Evolutionary conservation across 2,888 invertebrate genomes (phyloP), one percentile per base, ranked within the genome.

Genomic region (Augochlorella aurata): DNA sequence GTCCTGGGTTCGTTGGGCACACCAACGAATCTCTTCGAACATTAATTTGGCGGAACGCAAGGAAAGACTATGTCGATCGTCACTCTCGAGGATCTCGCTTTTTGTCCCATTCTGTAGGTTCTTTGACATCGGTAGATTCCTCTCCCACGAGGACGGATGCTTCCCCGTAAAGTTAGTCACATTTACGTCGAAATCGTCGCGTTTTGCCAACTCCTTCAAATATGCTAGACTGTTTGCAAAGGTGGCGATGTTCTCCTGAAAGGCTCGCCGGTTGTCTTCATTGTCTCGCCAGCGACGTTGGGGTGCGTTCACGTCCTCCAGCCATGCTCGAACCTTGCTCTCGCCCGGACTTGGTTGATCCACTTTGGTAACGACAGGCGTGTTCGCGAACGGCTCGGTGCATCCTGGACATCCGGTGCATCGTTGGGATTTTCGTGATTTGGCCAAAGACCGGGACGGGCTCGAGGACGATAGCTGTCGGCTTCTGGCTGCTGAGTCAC

Each of bases 351-450:
- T 91, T 2, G 89, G 74, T 14, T 88, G 88, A 5, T 86, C 86
- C 52, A 16, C 70, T 68, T 89, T 90, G 0, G 90, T 75, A 8
- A 88, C 77, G n/a, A 81, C 65, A 0, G 90, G 83, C 5, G 91
- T 75, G 70, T 83, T 84, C 16, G 78, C 70, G 1, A 83, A 77
- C 1, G 80, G 45, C 8, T 87, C 86, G 49, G 95, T 95, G 90
- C 96, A 96, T 21, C 96, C 96, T 8, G 96, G 96, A 90, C 96
- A 97, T 9, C 96, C 96, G 4, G 95, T 94, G 89, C 96, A 96
- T 74, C 95, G 94, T 47, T 93, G 93, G 38, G 94, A 93, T 87
- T 94, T 95, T 83, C 95, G 94, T 0, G 90, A 91, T 50, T 83
- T 89, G 2, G 86, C 76, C 0, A 85, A 74, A 8, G 90, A 91